phyloP scores from a whole-genome alignment of 1,140 invertebrate species.

The Pseudomyrmex cubaensis region DNA sequence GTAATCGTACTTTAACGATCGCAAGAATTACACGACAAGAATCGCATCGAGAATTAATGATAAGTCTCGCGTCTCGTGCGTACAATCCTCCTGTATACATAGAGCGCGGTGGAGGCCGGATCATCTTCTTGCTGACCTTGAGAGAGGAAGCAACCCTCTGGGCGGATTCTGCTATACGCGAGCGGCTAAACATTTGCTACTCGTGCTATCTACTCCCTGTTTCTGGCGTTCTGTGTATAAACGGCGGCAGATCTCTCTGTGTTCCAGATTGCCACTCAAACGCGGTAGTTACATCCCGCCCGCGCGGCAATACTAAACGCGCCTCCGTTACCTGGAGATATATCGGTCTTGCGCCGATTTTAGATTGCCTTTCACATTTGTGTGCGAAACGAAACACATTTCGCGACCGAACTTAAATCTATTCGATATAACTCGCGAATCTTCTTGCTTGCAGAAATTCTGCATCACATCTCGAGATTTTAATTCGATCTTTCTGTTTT shows the following conservation, averaged over 20 bases:
- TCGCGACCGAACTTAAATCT: constrained; percentile 1
- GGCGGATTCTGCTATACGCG: constrained; percentile 20
- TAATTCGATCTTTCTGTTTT: background rate
- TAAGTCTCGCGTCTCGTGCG: constrained; percentile 18
- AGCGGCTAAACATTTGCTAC: constrained; percentile 55
- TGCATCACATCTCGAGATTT: background rate
- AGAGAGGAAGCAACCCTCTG: constrained; percentile 45
- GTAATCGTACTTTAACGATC: constrained; percentile 41
- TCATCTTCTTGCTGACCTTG: constrained; percentile 55
- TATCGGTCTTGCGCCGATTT: constrained; percentile 51
- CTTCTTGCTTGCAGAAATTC: background rate
- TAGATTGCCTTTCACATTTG: constrained; percentile 53
- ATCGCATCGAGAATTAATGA: constrained; percentile 47
- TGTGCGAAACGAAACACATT: constrained; percentile 11
- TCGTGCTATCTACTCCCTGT: constrained; percentile 65
- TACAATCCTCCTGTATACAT: constrained; percentile 8
- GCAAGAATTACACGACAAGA: constrained; percentile 41
- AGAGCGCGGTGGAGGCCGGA: constrained; percentile 22
- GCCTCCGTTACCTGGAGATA: constrained; percentile 36
- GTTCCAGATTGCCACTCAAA: constrained; percentile 40
- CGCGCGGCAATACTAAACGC: constrained; percentile 33
- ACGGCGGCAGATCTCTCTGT: constrained; percentile 21
- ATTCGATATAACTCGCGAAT: too few species aligned
- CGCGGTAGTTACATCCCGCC: constrained; percentile 24
- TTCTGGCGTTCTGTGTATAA: constrained; percentile 58